Percentiles rank a stretch among this genome's conserved stretches.
Conservation (phyloP, 2,113 vertebrate genomes). For the Gasterosteus aculeatus region DNA sequence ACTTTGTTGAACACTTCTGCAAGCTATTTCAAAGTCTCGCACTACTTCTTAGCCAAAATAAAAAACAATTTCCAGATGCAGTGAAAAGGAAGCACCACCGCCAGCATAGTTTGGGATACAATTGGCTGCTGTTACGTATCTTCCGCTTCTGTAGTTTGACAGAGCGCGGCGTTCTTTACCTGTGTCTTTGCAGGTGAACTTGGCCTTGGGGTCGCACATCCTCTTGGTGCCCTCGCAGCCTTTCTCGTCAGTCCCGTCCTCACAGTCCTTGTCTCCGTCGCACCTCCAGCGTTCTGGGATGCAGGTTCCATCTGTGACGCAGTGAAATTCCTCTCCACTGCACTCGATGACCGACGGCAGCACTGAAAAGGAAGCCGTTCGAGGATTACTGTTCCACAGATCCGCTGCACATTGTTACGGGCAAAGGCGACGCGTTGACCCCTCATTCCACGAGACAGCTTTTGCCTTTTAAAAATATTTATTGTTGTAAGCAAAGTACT, state of each 20-base stretch:
- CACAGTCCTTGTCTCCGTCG: constrained; percentile 96
- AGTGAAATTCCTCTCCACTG: constrained; percentile 90
- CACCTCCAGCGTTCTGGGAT: constrained; percentile 94
- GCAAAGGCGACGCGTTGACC: background rate
- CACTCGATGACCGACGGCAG: constrained; percentile 87
- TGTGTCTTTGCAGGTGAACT: constrained; percentile 94
- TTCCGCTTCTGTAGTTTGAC: background rate
- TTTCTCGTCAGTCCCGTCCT: constrained; percentile 93
- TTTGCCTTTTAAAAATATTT: constrained; percentile 30
- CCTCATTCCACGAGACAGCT: constrained; percentile 15
- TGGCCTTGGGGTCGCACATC: constrained; percentile 90
- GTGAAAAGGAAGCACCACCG: too few species aligned
- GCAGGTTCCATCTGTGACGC: constrained; percentile 90
- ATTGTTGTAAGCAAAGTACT: background rate
- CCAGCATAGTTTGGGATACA: background rate
- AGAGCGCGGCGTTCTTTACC: constrained; percentile 75
- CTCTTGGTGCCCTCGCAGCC: constrained; percentile 91
- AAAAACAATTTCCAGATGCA: background rate
- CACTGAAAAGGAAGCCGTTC: constrained; percentile 74
- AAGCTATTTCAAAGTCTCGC: background rate
- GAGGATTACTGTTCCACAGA: constrained; percentile 12
- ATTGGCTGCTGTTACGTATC: background rate
- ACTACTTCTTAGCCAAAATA: background rate
- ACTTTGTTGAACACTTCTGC: background rate
- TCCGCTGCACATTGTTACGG: background rate